Base-by-base conservation (phyloP, 2,888 invertebrate species). In the Hanleya hanleyi region DNA sequence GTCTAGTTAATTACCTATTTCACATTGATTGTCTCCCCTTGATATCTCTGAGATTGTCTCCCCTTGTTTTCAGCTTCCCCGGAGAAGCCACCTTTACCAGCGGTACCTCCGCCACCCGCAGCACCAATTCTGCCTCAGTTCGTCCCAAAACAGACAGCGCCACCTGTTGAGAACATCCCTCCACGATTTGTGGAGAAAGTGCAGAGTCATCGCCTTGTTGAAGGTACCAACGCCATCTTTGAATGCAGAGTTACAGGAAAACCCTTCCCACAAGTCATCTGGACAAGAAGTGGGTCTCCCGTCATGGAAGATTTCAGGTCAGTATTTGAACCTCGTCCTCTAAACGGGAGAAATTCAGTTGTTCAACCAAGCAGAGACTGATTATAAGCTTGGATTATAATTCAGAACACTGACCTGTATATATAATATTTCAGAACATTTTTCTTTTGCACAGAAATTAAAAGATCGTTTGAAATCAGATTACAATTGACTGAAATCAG, bases 151-250 rank as follows among this genome's bases (percentile, higher is more conserved):
- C 47, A 47, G 22, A 47, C 2, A 70, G 77, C 74, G 64, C 81
- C 57, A 75, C 81, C 82, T 18, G 81, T 83, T 26, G 83, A 83
- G 51, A 80, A 81, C 22, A 81, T 85, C n/a, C 81, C 80, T 29
- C 87, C 86, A 51, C 78, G 80, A 49, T 86, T 87, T 70, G 78
- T 84, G 9, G 84, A 86, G 75, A 70, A 80, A 51, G 80, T 89
- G 70, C 82, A 82, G 50, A 86, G 87, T 66, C 84, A 84, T 50
- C 82, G 85, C 79, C 86, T 92, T 71, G 79, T 85, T 2, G 90
- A 89, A 70, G 91, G 91, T 61, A 90, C 90, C 70, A 89, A 88
- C 70, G 83, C 87, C 66, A 84, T 86, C 71, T 82, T 90, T 77
- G 90, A 90, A 75, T 88, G 88, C 70, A 77, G 83, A 29, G 87